These are phyloP conservation scores for Nibea albiflora DNA, from an alignment of 2,113 vertebrate genomes.

Conservation along the genomic window DNA sequence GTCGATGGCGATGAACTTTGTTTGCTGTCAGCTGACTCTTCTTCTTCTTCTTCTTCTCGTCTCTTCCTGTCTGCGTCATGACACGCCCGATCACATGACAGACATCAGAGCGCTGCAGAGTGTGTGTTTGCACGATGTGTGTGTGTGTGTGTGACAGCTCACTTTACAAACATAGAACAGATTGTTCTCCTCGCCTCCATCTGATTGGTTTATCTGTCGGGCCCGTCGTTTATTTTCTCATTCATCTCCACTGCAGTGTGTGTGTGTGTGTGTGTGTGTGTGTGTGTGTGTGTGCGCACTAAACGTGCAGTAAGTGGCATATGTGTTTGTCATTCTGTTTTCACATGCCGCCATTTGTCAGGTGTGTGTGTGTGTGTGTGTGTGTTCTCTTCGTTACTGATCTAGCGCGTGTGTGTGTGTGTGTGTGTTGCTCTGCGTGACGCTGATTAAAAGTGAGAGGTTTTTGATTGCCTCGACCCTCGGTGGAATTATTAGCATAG, in stretches of 20 bases:
- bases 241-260: slow-evolving; percentile 20
- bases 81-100: slow-evolving; percentile 11
- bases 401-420: slow-evolving; percentile 12
- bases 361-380: slow-evolving; percentile 37
- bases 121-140: slow-evolving; percentile 2
- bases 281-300: slow-evolving; percentile 12
- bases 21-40: neutral
- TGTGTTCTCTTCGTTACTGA: neutral
- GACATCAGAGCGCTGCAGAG: slow-evolving; percentile 16
- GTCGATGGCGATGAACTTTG: slow-evolving; percentile 6
- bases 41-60: neutral
- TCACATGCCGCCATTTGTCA: slow-evolving; percentile 20
- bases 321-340: neutral
- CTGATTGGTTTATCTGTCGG: slow-evolving; percentile 24
- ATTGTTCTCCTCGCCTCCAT: slow-evolving; percentile 27
- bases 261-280: slow-evolving; percentile 6
- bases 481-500: slow-evolving; percentile 73
- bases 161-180: slow-evolving; percentile 38
- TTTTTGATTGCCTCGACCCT: slow-evolving; percentile 75
- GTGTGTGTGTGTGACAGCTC: slow-evolving; percentile 24
- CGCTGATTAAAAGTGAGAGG: slow-evolving; percentile 76
- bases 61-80: neutral
- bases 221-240: slow-evolving; percentile 1
- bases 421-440: slow-evolving; percentile 44
- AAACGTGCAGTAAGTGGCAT: neutral